These are phyloP conservation scores for Zonotrichia albicollis DNA, from an alignment of 2,797 vertebrate genomes.

Conservation along the genomic window DNA sequence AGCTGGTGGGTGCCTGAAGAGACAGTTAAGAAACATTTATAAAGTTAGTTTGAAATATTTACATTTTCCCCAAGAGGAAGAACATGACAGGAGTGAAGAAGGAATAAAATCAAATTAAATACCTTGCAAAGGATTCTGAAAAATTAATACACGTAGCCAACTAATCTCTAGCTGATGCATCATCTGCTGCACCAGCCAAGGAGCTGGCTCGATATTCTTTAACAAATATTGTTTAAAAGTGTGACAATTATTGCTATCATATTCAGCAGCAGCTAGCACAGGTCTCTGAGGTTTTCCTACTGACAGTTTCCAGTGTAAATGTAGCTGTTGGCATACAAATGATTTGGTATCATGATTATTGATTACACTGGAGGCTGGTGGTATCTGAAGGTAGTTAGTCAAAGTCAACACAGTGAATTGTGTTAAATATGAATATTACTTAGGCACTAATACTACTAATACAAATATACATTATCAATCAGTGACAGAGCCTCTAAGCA, in stretches of 20 bases:
- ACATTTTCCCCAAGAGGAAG: background rate
- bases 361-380: conserved; percentile 60
- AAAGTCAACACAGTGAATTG: conserved; percentile 62
- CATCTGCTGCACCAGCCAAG: background rate
- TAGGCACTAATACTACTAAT: conserved; percentile 55
- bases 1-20: background rate
- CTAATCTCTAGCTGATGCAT: background rate
- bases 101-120: conserved; percentile 1
- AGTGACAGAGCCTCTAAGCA: conserved; percentile 49
- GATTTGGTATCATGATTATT: conserved; percentile 54
- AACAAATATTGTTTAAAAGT: conserved; percentile 43
- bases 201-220: background rate
- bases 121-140: conserved; percentile 9
- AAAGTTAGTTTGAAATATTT: conserved; percentile 2
- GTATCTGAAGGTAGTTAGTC: conserved; percentile 67
- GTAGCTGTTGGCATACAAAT: conserved; percentile 57
- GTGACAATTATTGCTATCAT: conserved; percentile 33
- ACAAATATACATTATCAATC: conserved; percentile 65
- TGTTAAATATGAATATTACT: conserved; percentile 66
- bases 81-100: background rate
- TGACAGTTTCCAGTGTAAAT: conserved; percentile 41
- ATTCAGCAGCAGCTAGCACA: conserved; percentile 34
- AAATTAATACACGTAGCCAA: background rate
- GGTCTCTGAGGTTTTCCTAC: conserved; percentile 45
- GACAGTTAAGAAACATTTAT: background rate